Evolutionary conservation across 1,140 invertebrate species (phyloP), one percentile per base, ranked within the genome.

Genomic region (Zelostemma sp.): DNA sequence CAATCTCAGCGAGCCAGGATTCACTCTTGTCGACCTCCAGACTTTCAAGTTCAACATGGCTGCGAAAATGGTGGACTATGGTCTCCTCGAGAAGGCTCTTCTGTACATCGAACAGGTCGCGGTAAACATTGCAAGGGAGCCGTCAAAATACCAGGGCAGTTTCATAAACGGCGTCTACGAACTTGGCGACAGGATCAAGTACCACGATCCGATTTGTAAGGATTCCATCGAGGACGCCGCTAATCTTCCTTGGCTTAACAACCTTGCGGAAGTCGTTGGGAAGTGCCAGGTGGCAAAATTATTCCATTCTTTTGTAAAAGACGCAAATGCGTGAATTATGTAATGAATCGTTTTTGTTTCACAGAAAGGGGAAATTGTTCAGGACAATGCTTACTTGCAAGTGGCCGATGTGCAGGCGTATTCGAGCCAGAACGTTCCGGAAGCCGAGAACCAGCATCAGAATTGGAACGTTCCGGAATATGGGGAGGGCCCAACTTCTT

Each of bases 41-140:
- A 86, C 88, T 38, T 94, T 93, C 80, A 94, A 95, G 83, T 90
- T 91, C 74, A 76, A 93, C 51, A 72, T 91, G 68, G 93, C 94
- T 9, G 86, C 89, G 14, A 88, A 93, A 58, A 88, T 97, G 66
- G 87, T 91, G 18, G 95, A 97, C 76, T 89, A 88, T 78, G 95
- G 95, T 6, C 87, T 91, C 49, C 83, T 91, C 68, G 89, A 92
- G 79, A 91, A 93, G 83, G 91, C 93, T 25, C 80, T 96, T 59
- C 87, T 91, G 31, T 97, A 97, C 83, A 89, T 91, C 74, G 95
- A 97, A 87, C 89, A 90, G 66, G 90, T 97, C 5, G 88, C 92
- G 4, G 81, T 87, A 6, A 89, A 89, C 41, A 88, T 95, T n/a
- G 79, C 86, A 1, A 85, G 87, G 50, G 85, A 88, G 55, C 89